A percentile compares a stretch with the other conserved stretches of the same genome.
phyloP scores from a whole-genome alignment of 92 coral and sea anemone species.

The Heliopora coerulea region DNA sequence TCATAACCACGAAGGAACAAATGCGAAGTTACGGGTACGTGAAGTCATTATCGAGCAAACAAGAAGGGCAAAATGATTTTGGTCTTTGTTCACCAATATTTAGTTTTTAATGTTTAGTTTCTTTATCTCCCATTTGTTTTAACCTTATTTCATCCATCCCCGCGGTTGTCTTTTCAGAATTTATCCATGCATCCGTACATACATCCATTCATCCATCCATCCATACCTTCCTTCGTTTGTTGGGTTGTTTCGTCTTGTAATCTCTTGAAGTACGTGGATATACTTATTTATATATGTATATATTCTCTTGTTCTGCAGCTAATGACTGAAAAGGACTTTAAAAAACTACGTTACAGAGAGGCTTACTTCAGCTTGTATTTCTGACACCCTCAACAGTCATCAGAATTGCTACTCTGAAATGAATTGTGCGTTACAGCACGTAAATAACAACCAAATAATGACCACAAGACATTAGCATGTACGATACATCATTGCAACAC shows the following conservation, averaged over 20 bases:
- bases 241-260: too few species aligned
- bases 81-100: not conserved
- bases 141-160: not conserved
- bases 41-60: too few species aligned
- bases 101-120: not conserved
- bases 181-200: too few species aligned
- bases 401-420: not conserved
- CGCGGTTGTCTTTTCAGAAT: not conserved
- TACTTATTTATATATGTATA: too few species aligned
- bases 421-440: too few species aligned
- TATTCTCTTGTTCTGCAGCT: slow-evolving; percentile 73
- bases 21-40: slow-evolving; percentile 87
- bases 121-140: not conserved
- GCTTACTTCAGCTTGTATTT: slow-evolving; percentile 96
- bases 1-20: slow-evolving; percentile 97
- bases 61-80: too few species aligned
- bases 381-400: not conserved
- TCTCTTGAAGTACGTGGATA: too few species aligned
- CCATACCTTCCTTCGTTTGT: too few species aligned
- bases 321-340: slow-evolving; percentile 85
- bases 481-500: too few species aligned
- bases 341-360: slow-evolving; percentile 85
- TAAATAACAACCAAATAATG: too few species aligned
- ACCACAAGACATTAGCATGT: too few species aligned
- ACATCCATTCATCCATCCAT: too few species aligned